Conservation (phyloP, 1,140 invertebrate species). For the Lordiphosa collinella region DNA sequence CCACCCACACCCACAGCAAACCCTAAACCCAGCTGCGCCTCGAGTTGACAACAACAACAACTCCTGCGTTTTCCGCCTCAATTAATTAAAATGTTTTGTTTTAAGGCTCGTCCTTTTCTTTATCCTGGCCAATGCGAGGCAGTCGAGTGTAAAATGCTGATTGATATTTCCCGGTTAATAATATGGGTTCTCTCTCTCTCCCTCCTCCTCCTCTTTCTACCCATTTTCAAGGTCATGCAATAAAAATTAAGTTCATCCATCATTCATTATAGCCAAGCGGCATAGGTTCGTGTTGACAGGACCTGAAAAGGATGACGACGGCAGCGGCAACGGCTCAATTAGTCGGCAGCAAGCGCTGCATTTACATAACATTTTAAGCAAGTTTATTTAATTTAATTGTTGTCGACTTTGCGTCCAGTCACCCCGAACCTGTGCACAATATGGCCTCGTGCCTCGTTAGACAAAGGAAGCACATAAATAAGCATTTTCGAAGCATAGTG, state of each 20-base stretch:
- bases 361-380: constrained; percentile 68
- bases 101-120: constrained; percentile 38
- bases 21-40: constrained; percentile 13
- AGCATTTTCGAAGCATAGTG: constrained; percentile 39
- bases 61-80: constrained; percentile 53
- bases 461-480: constrained; percentile 59
- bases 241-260: constrained; percentile 74
- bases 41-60: constrained; percentile 36
- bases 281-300: constrained; percentile 19
- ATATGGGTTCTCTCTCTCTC: constrained; percentile 13
- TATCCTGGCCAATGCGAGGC: constrained; percentile 16
- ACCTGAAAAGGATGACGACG: constrained; percentile 13
- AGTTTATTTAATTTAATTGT: constrained; percentile 68
- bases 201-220: neutral
- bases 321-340: constrained; percentile 54
- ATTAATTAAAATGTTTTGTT: constrained; percentile 75
- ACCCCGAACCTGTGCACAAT: too few species aligned
- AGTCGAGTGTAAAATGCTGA: constrained; percentile 69
- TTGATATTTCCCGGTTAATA: constrained; percentile 71
- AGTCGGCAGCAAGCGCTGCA: constrained; percentile 45
- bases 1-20: neutral
- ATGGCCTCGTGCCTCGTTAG: constrained; percentile 51
- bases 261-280: constrained; percentile 38
- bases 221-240: constrained; percentile 57
- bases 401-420: constrained; percentile 31